phyloP scores from a whole-genome alignment of 2,888 invertebrate genomes.

The Hofmannophila pseudospretella region DNA sequence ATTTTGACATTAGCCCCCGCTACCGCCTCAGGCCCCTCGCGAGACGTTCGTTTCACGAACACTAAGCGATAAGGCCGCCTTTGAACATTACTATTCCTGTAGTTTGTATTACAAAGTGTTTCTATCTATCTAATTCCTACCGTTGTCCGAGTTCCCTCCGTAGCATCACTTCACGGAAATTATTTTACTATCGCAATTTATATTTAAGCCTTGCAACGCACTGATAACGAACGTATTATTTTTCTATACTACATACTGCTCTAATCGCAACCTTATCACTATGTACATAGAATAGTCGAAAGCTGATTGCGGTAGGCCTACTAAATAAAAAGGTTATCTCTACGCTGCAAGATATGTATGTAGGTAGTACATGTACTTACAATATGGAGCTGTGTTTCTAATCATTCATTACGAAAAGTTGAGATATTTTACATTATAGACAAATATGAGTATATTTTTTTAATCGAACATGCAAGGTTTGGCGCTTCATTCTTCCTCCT shows the following conservation, averaged over 20 bases:
- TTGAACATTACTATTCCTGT: too few relatives aligned
- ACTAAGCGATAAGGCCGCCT: too few relatives aligned
- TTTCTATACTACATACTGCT: constrained; percentile 15
- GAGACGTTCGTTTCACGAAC: too few relatives aligned
- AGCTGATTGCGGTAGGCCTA: constrained; percentile 33
- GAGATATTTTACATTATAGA: too few relatives aligned
- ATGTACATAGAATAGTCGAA: constrained; percentile 11
- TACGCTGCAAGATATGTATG: constrained; percentile 24
- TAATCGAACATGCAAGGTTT: too few relatives aligned
- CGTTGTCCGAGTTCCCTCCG: not conserved
- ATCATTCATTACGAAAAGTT: constrained; percentile 2
- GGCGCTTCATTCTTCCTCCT: too few relatives aligned
- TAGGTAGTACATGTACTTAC: constrained; percentile 20
- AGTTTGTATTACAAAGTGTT: too few relatives aligned
- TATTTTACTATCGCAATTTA: not conserved
- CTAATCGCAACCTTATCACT: constrained; percentile 34
- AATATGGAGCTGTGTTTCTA: constrained; percentile 11
- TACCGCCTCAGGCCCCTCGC: too few relatives aligned
- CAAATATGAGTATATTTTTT: too few relatives aligned
- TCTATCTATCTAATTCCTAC: too few relatives aligned
- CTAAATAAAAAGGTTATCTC: constrained; percentile 41
- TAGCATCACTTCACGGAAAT: not conserved
- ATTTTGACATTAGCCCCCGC: too few relatives aligned
- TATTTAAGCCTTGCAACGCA: constrained; percentile 20
- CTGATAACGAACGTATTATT: constrained; percentile 19